phyloP scores from a whole-genome alignment of 2,888 invertebrate species.

The Eucera pruinosa region DNA sequence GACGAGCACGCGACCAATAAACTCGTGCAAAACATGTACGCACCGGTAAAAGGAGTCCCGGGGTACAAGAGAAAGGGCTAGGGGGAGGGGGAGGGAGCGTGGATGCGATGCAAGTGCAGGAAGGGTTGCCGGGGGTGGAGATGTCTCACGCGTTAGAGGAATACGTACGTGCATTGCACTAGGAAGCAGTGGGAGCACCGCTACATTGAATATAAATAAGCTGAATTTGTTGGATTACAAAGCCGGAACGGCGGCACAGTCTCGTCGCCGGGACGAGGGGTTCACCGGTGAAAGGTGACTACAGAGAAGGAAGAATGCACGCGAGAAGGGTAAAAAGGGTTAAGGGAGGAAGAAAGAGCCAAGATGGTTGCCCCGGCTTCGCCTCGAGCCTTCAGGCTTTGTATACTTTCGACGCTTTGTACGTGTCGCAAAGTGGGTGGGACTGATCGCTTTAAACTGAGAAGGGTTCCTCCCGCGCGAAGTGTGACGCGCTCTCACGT shows the following conservation, averaged over 20 bases:
- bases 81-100: background rate
- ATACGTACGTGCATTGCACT: constrained; percentile 73
- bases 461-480: constrained; percentile 55
- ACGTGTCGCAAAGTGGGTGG: constrained; percentile 73
- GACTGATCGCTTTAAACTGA: constrained; percentile 74
- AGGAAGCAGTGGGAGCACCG: constrained; percentile 64
- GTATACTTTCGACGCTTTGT: constrained; percentile 71
- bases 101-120: constrained; percentile 1
- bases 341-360: constrained; percentile 46
- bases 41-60: constrained; percentile 54
- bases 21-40: constrained; percentile 71
- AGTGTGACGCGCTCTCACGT: constrained; percentile 51
- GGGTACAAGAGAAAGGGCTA: background rate
- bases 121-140: constrained; percentile 12
- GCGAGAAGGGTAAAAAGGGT: constrained; percentile 7
- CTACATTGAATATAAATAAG: constrained; percentile 75
- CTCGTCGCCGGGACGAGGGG: constrained; percentile 1
- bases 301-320: constrained; percentile 14
- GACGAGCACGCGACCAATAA: constrained; percentile 71
- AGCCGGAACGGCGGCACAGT: constrained; percentile 56
- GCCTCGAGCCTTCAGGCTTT: constrained; percentile 62
- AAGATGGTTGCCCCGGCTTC: constrained; percentile 55
- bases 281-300: constrained; percentile 34
- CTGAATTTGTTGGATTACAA: constrained; percentile 76
- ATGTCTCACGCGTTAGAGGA: constrained; percentile 68